Conservation (phyloP, 1,140 invertebrate genomes). For the Diachasma alloeum region DNA sequence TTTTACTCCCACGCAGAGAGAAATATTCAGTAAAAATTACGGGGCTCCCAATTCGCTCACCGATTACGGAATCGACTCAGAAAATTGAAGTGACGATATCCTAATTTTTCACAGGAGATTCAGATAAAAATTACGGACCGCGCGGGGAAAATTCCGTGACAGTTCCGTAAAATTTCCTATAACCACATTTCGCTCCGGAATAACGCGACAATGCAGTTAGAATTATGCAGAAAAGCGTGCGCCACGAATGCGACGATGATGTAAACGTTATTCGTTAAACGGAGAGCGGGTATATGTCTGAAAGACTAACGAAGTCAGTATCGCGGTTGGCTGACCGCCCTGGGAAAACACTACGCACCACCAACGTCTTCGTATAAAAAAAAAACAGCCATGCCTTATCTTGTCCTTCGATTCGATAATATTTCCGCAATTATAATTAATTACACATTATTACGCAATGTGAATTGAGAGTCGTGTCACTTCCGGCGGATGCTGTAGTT, state of each 20-base stretch:
- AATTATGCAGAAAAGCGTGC: neutral
- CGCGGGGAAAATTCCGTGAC: too few relatives aligned
- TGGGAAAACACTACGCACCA: slow-evolving; percentile 7
- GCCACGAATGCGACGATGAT: neutral
- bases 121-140: too few relatives aligned
- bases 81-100: too few relatives aligned
- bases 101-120: too few relatives aligned
- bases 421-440: slow-evolving; percentile 31
- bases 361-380: neutral
- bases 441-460: slow-evolving; percentile 17
- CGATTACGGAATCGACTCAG: too few relatives aligned
- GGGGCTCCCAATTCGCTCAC: too few relatives aligned
- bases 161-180: too few relatives aligned
- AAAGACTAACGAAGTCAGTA: slow-evolving; percentile 18
- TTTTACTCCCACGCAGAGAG: too few relatives aligned
- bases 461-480: neutral
- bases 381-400: neutral
- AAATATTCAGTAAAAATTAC: too few relatives aligned
- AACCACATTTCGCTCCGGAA: neutral
- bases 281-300: slow-evolving; percentile 5
- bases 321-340: slow-evolving; percentile 3
- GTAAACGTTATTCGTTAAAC: slow-evolving; percentile 17
- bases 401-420: slow-evolving; percentile 27
- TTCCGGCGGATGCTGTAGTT: neutral
- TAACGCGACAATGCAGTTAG: neutral